Evolutionary conservation across 53 echinoderm and acorn worm genomes (phyloP).

Genomic region (Luidia sarsii): DNA sequence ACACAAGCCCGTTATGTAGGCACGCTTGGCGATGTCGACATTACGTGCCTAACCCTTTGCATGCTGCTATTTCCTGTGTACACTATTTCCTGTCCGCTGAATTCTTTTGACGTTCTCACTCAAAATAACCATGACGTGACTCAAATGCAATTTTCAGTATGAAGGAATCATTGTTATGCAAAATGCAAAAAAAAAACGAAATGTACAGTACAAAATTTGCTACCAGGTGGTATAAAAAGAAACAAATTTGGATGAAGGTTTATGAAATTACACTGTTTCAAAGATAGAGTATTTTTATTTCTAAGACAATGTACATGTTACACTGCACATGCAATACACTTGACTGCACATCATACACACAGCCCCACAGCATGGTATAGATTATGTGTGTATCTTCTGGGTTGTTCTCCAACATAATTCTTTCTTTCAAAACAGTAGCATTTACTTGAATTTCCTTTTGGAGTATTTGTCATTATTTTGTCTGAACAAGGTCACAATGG

Average conservation of each 20-base stretch:
- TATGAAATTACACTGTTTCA: neutral
- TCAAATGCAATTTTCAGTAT: neutral
- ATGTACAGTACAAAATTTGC: constrained; percentile 3
- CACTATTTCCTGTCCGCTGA: constrained; percentile 23
- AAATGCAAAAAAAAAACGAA: constrained; percentile 5
- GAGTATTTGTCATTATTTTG: too few relatives aligned
- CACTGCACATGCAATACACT: neutral
- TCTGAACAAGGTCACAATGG: too few relatives aligned
- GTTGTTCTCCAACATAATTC: too few relatives aligned
- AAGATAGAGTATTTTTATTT: neutral
- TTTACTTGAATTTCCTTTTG: too few relatives aligned
- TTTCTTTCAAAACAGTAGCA: too few relatives aligned
- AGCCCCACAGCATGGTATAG: neutral
- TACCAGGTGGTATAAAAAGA: neutral
- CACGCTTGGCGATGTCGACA: too few relatives aligned
- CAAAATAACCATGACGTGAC: neutral
- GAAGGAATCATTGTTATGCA: neutral
- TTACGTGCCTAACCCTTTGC: neutral
- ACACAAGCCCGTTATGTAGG: too few relatives aligned
- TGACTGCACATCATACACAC: neutral
- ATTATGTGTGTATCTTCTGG: neutral
- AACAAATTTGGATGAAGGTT: neutral
- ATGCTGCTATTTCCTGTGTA: neutral
- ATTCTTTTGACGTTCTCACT: neutral
- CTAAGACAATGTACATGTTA: neutral